Evolutionary conservation across 2,113 vertebrate species (phyloP).

Genomic region (Ptychochromis oligacanthus): DNA sequence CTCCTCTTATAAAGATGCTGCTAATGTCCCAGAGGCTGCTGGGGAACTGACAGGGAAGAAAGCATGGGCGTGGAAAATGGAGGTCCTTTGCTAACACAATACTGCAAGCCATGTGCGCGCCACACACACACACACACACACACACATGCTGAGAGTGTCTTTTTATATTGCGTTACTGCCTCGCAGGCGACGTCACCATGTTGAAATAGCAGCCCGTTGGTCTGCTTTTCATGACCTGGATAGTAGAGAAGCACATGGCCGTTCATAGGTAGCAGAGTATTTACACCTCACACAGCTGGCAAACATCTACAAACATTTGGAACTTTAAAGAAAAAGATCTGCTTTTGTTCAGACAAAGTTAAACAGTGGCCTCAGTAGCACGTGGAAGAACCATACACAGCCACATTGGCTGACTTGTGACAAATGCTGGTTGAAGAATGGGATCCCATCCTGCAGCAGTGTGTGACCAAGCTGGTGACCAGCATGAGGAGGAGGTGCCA

Average conservation of each 20-base stretch:
- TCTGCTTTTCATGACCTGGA: conserved; percentile 19
- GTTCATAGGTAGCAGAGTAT: conserved; percentile 28
- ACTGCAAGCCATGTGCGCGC: conserved; percentile 20
- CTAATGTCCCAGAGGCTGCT: conserved; percentile 36
- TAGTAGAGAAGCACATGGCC: background rate
- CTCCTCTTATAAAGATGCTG: conserved; percentile 39
- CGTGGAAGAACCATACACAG: no score
- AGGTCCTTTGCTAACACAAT: conserved; percentile 52
- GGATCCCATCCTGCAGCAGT: no score
- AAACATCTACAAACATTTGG: background rate
- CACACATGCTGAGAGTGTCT: background rate
- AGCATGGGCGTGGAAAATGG: conserved; percentile 48
- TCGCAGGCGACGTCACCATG: background rate
- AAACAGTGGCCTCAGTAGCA: no score
- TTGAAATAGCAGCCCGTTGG: background rate
- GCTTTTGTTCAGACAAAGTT: background rate
- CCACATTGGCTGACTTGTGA: no score
- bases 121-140: conserved; percentile 11
- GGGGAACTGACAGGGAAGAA: conserved; percentile 31
- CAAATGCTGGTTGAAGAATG: no score
- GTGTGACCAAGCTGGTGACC: no score
- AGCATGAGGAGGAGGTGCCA: no score
- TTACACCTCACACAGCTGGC: background rate
- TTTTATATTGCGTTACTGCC: conserved; percentile 29
- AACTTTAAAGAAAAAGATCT: background rate